Evolutionary conservation across 2,797 vertebrate species (phyloP).

Genomic region (Halcyon leucocephala): DNA sequence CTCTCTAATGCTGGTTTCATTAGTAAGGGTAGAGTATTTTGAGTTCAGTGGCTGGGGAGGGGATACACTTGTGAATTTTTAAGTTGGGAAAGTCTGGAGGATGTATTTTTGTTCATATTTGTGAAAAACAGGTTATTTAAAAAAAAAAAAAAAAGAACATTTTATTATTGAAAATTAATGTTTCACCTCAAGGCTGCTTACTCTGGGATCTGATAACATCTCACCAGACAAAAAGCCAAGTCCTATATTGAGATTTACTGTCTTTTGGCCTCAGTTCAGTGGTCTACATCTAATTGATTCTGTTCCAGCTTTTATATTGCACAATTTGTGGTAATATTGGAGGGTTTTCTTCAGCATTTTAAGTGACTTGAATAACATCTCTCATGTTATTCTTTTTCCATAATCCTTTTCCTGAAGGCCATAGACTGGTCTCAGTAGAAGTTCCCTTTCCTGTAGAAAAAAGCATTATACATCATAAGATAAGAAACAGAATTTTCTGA

Average conservation of each 20-base stretch:
- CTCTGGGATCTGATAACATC: background rate
- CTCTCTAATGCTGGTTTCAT: background rate
- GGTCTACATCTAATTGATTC: background rate
- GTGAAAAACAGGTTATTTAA: background rate
- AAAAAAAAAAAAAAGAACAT: background rate
- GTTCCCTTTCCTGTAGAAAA: background rate
- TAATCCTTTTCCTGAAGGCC: background rate
- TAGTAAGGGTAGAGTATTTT: background rate
- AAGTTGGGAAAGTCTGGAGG: background rate
- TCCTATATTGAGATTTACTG: background rate
- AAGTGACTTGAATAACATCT: background rate
- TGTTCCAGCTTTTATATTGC: background rate
- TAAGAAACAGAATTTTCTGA: background rate
- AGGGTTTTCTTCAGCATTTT: background rate
- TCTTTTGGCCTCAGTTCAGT: background rate
- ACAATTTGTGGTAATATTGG: background rate
- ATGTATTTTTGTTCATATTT: background rate
- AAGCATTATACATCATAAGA: rapidly evolving
- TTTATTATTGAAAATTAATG: background rate
- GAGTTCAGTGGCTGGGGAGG: background rate
- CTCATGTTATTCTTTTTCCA: background rate
- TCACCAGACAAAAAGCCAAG: background rate
- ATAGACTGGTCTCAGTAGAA: background rate
- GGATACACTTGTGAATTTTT: background rate
- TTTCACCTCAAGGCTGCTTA: background rate